Base-by-base conservation (phyloP, 2,113 vertebrate species). In the Oostethus manadensis region DNA sequence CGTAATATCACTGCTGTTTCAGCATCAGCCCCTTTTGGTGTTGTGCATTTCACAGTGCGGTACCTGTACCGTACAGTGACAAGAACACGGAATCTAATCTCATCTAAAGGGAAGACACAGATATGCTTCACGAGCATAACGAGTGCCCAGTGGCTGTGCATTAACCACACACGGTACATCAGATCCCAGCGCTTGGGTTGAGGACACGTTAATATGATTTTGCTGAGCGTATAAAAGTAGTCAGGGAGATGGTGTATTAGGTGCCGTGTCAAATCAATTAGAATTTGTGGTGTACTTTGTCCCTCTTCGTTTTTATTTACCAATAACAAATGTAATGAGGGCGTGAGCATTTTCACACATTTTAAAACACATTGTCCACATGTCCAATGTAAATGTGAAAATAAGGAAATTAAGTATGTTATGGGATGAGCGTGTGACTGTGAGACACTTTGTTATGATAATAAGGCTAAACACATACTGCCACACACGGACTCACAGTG, bases 131-230 rank as follows among this genome's bases (percentile, higher is more conserved):
- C 56, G 3, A 59, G 51, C 64, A 58, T 20, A 73, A 67, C 74
- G 64, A 6, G 56, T 73, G 69, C 70, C 81, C 79, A 33, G 11
- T 64, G 68, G 84, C 78, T 68, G 67, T 23, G 33, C 40, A 64
- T 77, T 73, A 77, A 60, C 68, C 59, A 60, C 66, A 71, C 67
- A 33, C 56, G 62, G 22, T 50, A 54, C 64, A 60, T 68, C 44
- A 73, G 48, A 68, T 73, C 66, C 68, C 67, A 62, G 53, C 45
- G 77, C 82, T 71, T 67, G 53, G 72, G 62, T 70, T 73, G 61
- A 56, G 64, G 64, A 76, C 62, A 49, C 45, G 29, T 70, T 76
- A 71, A 71, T 74, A 77, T 64, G 62, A 58, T 55, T 67, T 58
- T 26, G 38, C 42, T 51, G 43, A 66, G 47, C 46, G 45, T 61